Evolutionary conservation across 2,888 invertebrate genomes (phyloP), one percentile per base, ranked within the genome.

Genomic region (Eledona agricola): DNA sequence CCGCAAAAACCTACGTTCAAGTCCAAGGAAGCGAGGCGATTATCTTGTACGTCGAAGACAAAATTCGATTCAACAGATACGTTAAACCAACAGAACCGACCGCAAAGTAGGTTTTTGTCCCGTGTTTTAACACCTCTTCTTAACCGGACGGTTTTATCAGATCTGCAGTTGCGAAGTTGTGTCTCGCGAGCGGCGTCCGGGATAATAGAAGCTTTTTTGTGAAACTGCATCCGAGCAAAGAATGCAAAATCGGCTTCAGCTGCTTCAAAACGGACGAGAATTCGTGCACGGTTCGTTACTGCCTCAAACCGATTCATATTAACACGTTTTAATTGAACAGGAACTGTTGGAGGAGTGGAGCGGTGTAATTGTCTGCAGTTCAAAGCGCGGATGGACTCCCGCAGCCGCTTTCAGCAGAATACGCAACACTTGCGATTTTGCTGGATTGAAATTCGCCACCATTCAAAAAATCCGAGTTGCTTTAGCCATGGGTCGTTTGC

Each of bases 331-430:
- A 5, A 10, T n/a, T n/a, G n/a, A 40, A 9, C 12, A 7, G 2
- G 4, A 4, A 13, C 15, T 38, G 4, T 12, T 11, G 4, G n/a
- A 19, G n/a, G 4, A 19, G 20, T 19, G 90, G 89, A 16, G 80
- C n/a, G n/a, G n/a, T n/a, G n/a, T 83, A 10, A 80, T 90, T 7
- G 83, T 84, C 23, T 91, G 90, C 64, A 82, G 83, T 26, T 79
- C 83, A 4, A 77, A 78, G 3, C 71, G 72, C 4, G 87, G 86
- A 10, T 90, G 90, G 89, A 87, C 85, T 70, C 88, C 89, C 0
- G 81, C 83, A 2, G 87, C 88, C 0, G 78, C 86, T 4, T 90
- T 85, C 64, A 76, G 80, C 6, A 22, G 16, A 4, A 2, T 43
- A 3, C 7, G 7, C 6, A 9, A 17, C 2, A 3, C 20, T 43